Evolutionary conservation across 2,797 vertebrate genomes (phyloP), one percentile per base, ranked within the genome.

Genomic region (Pseudocheirus occidentalis): DNA sequence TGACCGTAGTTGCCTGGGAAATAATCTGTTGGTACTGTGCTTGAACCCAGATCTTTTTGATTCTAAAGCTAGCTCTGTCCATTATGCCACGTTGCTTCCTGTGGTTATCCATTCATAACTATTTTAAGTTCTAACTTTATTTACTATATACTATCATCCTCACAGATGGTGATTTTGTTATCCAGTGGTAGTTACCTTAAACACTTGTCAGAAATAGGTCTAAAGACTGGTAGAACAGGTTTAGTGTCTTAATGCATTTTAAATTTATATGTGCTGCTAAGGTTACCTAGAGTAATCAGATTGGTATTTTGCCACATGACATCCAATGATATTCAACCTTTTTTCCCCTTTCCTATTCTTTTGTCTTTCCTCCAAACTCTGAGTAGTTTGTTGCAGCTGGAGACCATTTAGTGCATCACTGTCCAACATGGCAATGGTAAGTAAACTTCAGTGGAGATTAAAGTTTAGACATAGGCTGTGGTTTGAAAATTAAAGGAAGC

Each of bases 361-460:
- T 97, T 92, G 54, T 96, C 55, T 97, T 96, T 46, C 90, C 97
- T 96, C 27, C 92, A 95, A 92, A 53, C 96, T 81, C 62, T 96
- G 93, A 96, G 92, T 98, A 99, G 99, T 99, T 99, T 98, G 99
- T 99, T 1, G 99, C 99, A 97, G 99, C 99, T 93, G 99, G 99
- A 98, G 99, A 99, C 98, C 99, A 99, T 97, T 98, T 99, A 98
- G 99, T 99, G 97, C 99, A 99, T 98, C 99, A 99, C 98, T 99
- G 99, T 97, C 99, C 99, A 93, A 99, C 99, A 93, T 99, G 99
- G 99, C 99, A 99, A 99, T 99, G 99, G 99, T 99, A 99, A 99
- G 99, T 98, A 94, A 91, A 58, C 24, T 90, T 96, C 57, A 93
- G 94, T 92, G 40, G 95, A 73, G 1, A 91, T 1, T 2, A 91